Evolutionary conservation across 2,797 vertebrate genomes (phyloP).

Genomic region (Rachycentron canadum): DNA sequence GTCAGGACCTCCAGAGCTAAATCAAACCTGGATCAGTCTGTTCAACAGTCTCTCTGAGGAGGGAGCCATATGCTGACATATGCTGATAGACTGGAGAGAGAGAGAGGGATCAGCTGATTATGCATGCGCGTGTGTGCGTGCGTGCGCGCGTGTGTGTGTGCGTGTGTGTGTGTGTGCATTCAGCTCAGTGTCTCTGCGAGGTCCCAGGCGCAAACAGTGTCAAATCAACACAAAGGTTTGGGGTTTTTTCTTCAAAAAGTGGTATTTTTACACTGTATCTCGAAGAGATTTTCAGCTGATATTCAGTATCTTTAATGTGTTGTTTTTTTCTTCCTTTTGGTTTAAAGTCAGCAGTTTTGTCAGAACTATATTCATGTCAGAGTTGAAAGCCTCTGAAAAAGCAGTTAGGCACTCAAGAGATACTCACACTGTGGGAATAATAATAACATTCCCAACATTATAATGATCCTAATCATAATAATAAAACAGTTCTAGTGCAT

Average conservation of each 20-base stretch:
- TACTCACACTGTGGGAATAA: conserved; percentile 30
- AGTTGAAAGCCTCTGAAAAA: conserved; percentile 26
- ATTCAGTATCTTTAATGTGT: conserved; percentile 31
- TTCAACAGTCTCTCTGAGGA: conserved; percentile 69
- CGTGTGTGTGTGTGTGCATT: conserved; percentile 12
- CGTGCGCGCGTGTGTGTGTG: conserved; percentile 40
- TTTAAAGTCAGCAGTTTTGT: conserved; percentile 33
- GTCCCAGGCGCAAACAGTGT: conserved; percentile 36
- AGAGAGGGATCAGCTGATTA: conserved; percentile 48
- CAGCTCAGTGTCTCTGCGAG: conserved; percentile 15
- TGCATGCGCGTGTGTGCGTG: conserved; percentile 50
- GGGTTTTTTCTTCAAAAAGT: conserved; percentile 14
- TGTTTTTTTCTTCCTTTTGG: not conserved
- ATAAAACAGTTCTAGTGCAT: conserved; percentile 38
- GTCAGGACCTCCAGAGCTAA: conserved; percentile 63
- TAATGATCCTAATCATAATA: conserved; percentile 39
- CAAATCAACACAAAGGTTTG: conserved; percentile 50
- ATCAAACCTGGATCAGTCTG: conserved; percentile 73
- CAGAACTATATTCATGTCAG: conserved; percentile 16
- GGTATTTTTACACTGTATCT: conserved; percentile 7
- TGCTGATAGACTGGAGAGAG: conserved; percentile 57
- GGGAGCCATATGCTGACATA: conserved; percentile 77
- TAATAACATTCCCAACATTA: conserved; percentile 35
- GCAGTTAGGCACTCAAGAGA: conserved; percentile 25
- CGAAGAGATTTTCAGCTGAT: conserved; percentile 26